These are phyloP conservation scores for Goniozus legneri DNA, from an alignment of 1,140 invertebrate species.

Conservation along the genomic window DNA sequence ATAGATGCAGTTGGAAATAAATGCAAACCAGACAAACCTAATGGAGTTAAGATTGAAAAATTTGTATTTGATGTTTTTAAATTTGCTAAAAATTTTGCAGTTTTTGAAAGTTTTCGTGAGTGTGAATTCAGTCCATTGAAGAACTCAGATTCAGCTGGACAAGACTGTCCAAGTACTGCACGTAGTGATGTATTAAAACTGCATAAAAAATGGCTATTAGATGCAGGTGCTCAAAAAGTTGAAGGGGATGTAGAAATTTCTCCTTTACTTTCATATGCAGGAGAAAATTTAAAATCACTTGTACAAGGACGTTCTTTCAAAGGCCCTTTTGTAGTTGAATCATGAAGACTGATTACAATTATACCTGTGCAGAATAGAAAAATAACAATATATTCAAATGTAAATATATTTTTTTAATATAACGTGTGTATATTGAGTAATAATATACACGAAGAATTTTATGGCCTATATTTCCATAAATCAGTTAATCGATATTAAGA, in stretches of 20 bases:
- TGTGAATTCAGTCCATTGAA: conserved; percentile 97
- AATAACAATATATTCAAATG: no score
- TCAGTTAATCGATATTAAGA: no score
- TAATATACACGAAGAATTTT: no score
- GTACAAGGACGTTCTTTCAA: conserved; percentile 67
- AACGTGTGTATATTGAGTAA: no score
- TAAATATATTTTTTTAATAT: no score
- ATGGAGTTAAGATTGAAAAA: conserved; percentile 99
- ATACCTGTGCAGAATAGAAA: no score
- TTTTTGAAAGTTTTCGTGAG: conserved; percentile 89
- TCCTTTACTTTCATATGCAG: conserved; percentile 85
- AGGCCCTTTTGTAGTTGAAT: conserved; percentile 55
- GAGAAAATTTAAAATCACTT: conserved; percentile 72
- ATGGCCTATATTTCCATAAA: no score
- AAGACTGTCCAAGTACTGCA: conserved; percentile 89
- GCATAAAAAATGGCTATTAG: conserved; percentile 79
- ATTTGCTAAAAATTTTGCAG: conserved; percentile 86
- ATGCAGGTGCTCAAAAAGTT: conserved; percentile 75
- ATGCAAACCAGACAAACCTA: conserved; percentile 75
- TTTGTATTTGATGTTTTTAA: conserved; percentile 99
- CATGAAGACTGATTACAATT: no score
- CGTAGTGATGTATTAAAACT: conserved; percentile 73
- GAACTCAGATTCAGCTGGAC: conserved; percentile 81
- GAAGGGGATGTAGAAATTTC: conserved; percentile 82
- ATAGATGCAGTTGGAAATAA: conserved; percentile 71